Conservation (phyloP, 2,888 invertebrate genomes). For the Cataglyphis cursor region DNA sequence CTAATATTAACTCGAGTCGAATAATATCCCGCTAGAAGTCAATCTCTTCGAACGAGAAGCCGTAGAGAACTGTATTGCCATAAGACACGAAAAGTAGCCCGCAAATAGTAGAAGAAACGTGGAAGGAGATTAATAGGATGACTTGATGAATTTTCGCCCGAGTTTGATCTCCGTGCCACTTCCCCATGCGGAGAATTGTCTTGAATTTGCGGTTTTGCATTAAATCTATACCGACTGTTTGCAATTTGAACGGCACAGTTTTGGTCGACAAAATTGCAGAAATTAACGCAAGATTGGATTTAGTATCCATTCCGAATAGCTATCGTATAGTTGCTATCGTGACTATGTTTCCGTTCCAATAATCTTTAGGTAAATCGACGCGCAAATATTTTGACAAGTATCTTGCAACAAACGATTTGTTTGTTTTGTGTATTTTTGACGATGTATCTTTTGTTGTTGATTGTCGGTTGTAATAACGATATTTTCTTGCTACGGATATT, state of each 20-base stretch:
- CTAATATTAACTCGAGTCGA: background rate
- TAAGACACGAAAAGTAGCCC: slow-evolving; percentile 9
- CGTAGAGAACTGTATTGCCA: slow-evolving; percentile 19
- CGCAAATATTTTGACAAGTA: background rate
- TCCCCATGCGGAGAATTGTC: slow-evolving; percentile 15
- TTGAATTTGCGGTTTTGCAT: slow-evolving; percentile 16
- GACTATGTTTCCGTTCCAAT: background rate
- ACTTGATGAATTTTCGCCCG: slow-evolving; percentile 29
- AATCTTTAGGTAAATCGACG: background rate
- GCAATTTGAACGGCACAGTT: background rate
- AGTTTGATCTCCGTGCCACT: slow-evolving; percentile 14
- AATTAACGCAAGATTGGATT: slow-evolving; percentile 14
- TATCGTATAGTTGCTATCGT: no score
- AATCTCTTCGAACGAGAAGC: background rate
- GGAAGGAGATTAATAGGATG: slow-evolving; percentile 40
- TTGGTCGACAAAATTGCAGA: slow-evolving; percentile 27
- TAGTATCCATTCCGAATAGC: slow-evolving; percentile 1
- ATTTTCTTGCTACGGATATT: background rate
- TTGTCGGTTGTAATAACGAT: background rate
- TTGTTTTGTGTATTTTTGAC: background rate
- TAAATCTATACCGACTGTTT: slow-evolving; percentile 5
- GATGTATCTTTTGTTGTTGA: background rate
- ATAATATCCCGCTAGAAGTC: slow-evolving; percentile 9
- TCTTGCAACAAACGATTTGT: background rate
- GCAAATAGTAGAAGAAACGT: background rate